Evolutionary conservation across 2,113 vertebrate species (phyloP), one percentile per base, ranked within the genome.

Genomic region (Brachionichthys hirsutus): DNA sequence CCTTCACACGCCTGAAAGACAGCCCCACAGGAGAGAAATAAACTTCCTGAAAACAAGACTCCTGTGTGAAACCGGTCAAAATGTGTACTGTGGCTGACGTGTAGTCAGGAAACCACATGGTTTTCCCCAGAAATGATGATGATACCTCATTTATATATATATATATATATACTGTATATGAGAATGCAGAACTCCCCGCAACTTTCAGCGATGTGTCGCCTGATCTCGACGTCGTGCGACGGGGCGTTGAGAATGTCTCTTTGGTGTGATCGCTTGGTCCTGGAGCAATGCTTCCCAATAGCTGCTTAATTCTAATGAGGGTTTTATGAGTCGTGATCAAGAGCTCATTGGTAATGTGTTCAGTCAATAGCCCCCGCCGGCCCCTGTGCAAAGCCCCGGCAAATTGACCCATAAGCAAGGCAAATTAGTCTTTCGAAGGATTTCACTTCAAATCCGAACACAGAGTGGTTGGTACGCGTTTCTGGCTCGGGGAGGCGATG

Each of bases 371-470:
- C 34, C 46, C 41, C 53, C 61, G 47, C 73, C 53, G 58, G 47
- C 73, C 24, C 67, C 66, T 60, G 69, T 43, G 61, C 59, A 20
- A 55, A 70, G 73, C 54, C 70, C 66, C 47, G 40, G 75, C 76
- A 81, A 86, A 87, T 84, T 81, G 78, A 87, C 75, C 82, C 20
- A 40, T 54, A 81, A 78, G 70, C 60, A 73, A 73, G 64, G 70
- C 42, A 57, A 86, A 88, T 84, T 73, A 87, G 62, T 66, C 75
- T 78, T 80, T 83, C 78, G 78, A 69, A 72, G 70, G 80, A 85
- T 89, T 86, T 87, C 67, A 62, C 67, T 85, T 85, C 85, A 75
- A 66, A 73, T 85, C 82, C 87, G 65, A 87, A 88, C 79, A 67
- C 63, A 38, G 70, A 80, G 56, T 58, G 64, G 64, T 73, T 68